Base-by-base conservation (phyloP, 2,113 vertebrate species). In the Dicerorhinus sumatrensis region DNA sequence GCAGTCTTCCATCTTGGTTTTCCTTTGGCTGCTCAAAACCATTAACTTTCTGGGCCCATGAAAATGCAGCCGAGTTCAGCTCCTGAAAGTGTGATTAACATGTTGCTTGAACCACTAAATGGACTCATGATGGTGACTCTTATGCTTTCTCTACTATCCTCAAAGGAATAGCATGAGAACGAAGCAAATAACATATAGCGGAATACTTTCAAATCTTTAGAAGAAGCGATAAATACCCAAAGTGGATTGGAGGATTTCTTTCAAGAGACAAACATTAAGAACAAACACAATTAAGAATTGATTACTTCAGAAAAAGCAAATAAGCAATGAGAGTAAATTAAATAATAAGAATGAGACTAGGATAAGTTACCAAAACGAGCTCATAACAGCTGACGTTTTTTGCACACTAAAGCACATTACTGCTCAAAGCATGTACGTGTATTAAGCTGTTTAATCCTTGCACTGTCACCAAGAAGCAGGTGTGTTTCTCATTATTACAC, bases 321-420 rank as follows among this genome's bases (percentile, higher is more conserved):
- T 2, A 11, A 75, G 63, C 14, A 5, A 3, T 0, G 8, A 51
- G 25, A 62, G 5, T 25, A 33, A 56, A 39, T 16, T 27, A 39
- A 77, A 60, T 25, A 51, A 18, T 5, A 72, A 31, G 12, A 76
- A 54, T 0, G 8, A 76, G n/a, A 11, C 0, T 0, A 4, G 51
- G 65, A 10, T 27, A 21, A 56, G 27, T 7, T 16, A 12, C 58
- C 73, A 12, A 3, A 17, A 69, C 11, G 21, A 31, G 17, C 31
- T n/a, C 60, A 10, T 0, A 3, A 13, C 3, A 9, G 58, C 1
- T 9, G 29, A 3, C 16, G 4, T 16, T 1, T 13, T 70, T 2
- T 62, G 39, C 46, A 21, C 12, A 20, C 0, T 0, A 12, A 36
- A 8, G 2, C 36, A 1, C n/a, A 13, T 6, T 1, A 21, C 6